phyloP scores from a whole-genome alignment of 2,797 vertebrate species.

The Muscicapa striata region DNA sequence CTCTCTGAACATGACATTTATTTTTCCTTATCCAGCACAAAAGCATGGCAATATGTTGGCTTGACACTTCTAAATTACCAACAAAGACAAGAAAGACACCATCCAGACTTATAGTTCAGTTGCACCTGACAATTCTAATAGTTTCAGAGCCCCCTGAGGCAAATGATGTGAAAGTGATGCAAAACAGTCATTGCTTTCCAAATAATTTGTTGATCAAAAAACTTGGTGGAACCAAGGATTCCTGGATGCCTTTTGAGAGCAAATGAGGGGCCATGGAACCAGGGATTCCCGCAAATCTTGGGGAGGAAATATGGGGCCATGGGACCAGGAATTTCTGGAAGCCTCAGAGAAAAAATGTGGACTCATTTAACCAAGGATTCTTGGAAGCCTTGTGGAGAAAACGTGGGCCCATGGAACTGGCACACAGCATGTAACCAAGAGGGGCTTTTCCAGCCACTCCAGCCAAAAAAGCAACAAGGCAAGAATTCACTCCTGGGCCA shows the following conservation, averaged over 20 bases:
- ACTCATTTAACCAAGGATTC: neutral
- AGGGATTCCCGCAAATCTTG: neutral
- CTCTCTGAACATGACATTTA: accelerated
- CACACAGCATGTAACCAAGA: accelerated
- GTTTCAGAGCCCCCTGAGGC: accelerated
- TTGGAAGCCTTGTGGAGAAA: neutral
- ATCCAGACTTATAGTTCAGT: neutral
- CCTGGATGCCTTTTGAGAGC: neutral
- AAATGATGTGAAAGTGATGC: neutral
- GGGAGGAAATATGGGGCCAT: neutral
- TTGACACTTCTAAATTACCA: neutral
- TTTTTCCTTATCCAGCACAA: neutral
- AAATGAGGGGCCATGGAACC: neutral
- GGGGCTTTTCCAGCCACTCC: neutral
- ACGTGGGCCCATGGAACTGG: neutral
- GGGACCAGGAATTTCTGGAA: neutral
- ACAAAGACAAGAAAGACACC: neutral
- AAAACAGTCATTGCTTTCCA: neutral
- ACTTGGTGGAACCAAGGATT: neutral
- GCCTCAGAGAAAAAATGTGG: neutral
- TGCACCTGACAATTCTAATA: neutral
- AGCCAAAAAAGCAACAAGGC: neutral
- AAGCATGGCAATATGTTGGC: neutral
- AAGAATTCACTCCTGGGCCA: neutral
- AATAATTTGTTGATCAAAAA: neutral